Conservation (phyloP, 2,797 vertebrate species). For the Picus viridis region DNA sequence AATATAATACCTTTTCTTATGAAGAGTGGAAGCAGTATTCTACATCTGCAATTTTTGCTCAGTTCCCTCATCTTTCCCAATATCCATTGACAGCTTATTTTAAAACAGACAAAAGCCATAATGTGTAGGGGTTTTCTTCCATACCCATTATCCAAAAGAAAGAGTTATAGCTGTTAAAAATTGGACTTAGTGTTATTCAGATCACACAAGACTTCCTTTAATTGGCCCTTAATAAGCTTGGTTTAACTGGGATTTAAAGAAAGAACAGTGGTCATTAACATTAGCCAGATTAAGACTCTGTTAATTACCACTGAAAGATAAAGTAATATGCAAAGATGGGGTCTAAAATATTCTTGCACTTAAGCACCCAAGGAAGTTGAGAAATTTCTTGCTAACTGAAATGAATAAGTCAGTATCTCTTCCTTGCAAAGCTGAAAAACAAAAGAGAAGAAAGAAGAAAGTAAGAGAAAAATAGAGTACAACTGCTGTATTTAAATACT, state of each 20-base stretch:
- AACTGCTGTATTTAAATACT: neutral
- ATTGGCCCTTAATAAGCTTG: conserved; percentile 86
- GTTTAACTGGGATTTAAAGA: conserved; percentile 85
- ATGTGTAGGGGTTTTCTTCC: neutral
- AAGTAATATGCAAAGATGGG: conserved; percentile 80
- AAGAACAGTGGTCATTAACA: conserved; percentile 86
- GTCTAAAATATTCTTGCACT: conserved; percentile 70
- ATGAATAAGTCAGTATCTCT: conserved; percentile 47
- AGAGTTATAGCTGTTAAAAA: conserved; percentile 49
- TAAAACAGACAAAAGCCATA: neutral
- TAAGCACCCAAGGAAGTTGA: conserved; percentile 58
- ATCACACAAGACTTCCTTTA: conserved; percentile 84
- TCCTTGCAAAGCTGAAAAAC: neutral
- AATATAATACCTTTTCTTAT: neutral
- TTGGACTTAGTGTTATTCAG: conserved; percentile 76
- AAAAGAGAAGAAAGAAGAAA: neutral
- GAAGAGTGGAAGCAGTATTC: neutral
- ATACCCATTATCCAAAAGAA: conserved; percentile 33
- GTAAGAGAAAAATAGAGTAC: neutral
- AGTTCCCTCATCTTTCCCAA: neutral
- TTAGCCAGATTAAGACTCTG: conserved; percentile 85
- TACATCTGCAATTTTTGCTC: neutral
- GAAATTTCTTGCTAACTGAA: conserved; percentile 55
- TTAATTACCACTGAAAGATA: conserved; percentile 88
- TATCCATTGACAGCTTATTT: neutral